A percentile compares a stretch with the other conserved stretches of the same genome.
phyloP scores from a whole-genome alignment of 2,888 invertebrate species.

The Limnephilus rhombicus region DNA sequence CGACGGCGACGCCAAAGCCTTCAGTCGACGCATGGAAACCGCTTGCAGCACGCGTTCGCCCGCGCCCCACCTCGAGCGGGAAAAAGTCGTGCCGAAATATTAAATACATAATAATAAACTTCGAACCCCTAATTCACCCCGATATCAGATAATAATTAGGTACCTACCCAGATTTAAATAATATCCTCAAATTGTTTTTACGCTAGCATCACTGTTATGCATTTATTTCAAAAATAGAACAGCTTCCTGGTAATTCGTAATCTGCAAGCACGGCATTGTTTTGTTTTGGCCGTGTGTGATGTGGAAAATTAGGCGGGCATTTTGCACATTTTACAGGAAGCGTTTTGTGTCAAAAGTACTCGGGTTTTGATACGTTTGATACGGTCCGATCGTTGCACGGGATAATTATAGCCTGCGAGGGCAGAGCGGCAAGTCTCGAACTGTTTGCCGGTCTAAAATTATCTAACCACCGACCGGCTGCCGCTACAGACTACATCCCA shows the following conservation, averaged over 20 bases:
- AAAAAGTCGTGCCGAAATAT: slow-evolving; percentile 28
- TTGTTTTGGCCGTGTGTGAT: not conserved
- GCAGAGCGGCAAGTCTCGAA: slow-evolving; percentile 51
- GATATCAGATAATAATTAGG: not conserved
- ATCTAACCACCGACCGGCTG: slow-evolving; percentile 56
- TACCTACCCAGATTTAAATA: not conserved
- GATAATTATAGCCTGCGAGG: slow-evolving; percentile 59
- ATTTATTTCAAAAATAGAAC: not conserved
- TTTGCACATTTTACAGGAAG: not conserved
- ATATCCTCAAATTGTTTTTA: not conserved
- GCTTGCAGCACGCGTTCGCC: not conserved
- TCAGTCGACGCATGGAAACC: slow-evolving; percentile 45
- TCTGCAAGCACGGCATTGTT: not conserved
- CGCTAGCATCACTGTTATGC: slow-evolving; percentile 14
- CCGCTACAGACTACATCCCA: not conserved
- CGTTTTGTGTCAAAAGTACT: slow-evolving; percentile 15
- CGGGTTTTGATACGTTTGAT: slow-evolving; percentile 26
- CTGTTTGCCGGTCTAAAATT: slow-evolving; percentile 55
- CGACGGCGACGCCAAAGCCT: slow-evolving; percentile 11
- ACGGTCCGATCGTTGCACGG: slow-evolving; percentile 41
- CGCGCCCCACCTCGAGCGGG: not conserved
- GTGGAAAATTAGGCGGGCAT: slow-evolving; percentile 1
- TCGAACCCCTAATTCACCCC: not conserved
- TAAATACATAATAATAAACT: slow-evolving; percentile 14
- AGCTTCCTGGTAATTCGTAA: not conserved